These are phyloP conservation scores for Tolypeutes matacus DNA, from an alignment of 2,797 vertebrate genomes.

Conservation along the genomic window DNA sequence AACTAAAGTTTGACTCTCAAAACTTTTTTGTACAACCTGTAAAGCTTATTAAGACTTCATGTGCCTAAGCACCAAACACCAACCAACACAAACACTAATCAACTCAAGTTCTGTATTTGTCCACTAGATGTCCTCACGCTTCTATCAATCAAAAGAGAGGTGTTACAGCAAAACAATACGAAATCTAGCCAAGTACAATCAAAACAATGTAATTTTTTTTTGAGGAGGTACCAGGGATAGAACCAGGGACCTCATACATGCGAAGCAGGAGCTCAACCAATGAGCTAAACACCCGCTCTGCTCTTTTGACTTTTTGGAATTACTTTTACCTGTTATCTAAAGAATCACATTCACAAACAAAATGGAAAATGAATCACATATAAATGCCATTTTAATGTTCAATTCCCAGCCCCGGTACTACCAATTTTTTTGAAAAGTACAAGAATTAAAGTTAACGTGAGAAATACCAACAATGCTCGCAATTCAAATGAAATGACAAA, in stretches of 20 bases:
- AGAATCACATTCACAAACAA: constrained; percentile 49
- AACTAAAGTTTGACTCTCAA: constrained; percentile 16
- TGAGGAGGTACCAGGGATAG: too few species aligned
- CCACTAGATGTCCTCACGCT: constrained; percentile 69
- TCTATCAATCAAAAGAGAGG: constrained; percentile 54
- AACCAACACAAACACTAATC: not conserved
- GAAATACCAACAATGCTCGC: not conserved
- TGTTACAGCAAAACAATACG: not conserved
- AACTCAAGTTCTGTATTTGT: not conserved
- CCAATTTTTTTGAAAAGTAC: too few species aligned
- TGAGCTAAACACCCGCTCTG: too few species aligned
- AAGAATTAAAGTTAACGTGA: not conserved
- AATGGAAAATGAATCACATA: constrained; percentile 41
- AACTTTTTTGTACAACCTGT: not conserved
- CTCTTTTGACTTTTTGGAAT: not conserved
- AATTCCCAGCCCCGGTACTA: too few species aligned
- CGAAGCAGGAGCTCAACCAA: too few species aligned
- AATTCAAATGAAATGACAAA: not conserved
- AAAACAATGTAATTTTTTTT: not conserved
- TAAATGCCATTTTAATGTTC: constrained; percentile 27
- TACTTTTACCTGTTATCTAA: not conserved
- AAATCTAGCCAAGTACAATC: not conserved
- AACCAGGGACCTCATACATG: too few species aligned
- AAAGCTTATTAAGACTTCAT: constrained; percentile 4
- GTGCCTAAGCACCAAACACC: not conserved